Conservation (phyloP, 2,888 invertebrate species). For the Netelia fuscicornis region DNA sequence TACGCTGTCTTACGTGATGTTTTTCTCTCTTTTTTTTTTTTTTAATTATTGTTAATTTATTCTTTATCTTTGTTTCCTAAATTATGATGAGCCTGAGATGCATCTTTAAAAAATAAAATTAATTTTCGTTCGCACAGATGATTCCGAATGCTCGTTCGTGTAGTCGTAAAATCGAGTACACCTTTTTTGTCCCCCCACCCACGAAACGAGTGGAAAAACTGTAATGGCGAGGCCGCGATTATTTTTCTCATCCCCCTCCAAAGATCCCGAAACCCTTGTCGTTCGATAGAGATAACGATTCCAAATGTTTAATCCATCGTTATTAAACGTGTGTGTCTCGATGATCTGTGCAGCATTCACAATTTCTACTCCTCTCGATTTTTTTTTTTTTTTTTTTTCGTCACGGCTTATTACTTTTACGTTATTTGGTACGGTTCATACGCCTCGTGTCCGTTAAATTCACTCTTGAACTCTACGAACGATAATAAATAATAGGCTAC, state of each 20-base stretch:
- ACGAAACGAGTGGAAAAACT: constrained; percentile 43
- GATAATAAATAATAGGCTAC: constrained; percentile 78
- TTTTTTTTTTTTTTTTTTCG: constrained; percentile 56
- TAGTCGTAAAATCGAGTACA: constrained; percentile 55
- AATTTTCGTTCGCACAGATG: constrained; percentile 38
- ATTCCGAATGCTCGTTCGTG: constrained; percentile 63
- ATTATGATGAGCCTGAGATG: constrained; percentile 64
- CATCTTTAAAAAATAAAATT: constrained; percentile 21
- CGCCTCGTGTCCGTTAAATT: constrained; percentile 74
- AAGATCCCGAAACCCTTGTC: constrained; percentile 32
- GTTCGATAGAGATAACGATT: constrained; percentile 44
- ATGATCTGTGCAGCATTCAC: constrained; percentile 24
- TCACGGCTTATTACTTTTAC: constrained; percentile 74
- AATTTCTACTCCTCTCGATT: constrained; percentile 28
- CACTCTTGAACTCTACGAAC: constrained; percentile 68
- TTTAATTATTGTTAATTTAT: constrained; percentile 33
- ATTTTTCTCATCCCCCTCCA: constrained; percentile 14
- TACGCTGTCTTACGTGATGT: constrained; percentile 2
- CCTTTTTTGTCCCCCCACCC: constrained; percentile 3
- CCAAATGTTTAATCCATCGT: constrained; percentile 40
- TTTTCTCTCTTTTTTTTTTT: constrained; percentile 56
- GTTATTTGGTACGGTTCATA: constrained; percentile 80
- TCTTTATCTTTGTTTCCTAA: constrained; percentile 52
- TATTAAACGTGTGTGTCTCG: constrained; percentile 23
- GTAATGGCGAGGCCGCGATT: constrained; percentile 45